Evolutionary conservation across 2,113 vertebrate genomes (phyloP).

Genomic region (Hucho hucho): DNA sequence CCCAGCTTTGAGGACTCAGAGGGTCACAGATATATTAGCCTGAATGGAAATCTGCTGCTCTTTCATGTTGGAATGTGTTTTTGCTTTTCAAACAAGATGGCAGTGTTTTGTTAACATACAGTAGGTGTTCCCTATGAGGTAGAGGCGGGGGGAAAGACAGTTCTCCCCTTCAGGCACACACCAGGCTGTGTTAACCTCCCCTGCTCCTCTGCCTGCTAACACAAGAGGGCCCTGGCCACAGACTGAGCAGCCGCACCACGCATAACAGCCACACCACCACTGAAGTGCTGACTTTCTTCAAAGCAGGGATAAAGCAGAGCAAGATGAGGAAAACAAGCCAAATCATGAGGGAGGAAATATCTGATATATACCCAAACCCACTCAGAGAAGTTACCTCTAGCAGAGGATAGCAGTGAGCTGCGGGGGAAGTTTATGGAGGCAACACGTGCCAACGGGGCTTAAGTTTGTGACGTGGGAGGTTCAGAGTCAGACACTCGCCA

Average conservation of each 20-base stretch:
- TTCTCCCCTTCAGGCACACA: background rate
- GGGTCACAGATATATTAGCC: conserved; percentile 1
- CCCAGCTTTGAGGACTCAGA: background rate
- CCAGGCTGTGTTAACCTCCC: background rate
- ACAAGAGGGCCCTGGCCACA: background rate
- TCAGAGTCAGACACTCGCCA: conserved; percentile 5
- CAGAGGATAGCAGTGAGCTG: conserved; percentile 2
- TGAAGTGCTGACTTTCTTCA: background rate
- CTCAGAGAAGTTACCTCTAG: conserved; percentile 7
- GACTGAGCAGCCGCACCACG: conserved; percentile 2
- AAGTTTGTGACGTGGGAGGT: conserved; percentile 9
- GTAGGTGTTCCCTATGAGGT: background rate
- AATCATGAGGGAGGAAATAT: background rate
- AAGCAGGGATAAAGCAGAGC: background rate
- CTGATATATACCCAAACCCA: background rate
- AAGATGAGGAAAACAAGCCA: background rate
- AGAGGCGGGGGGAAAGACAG: background rate
- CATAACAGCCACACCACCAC: background rate
- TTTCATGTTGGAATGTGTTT: background rate
- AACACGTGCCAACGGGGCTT: background rate
- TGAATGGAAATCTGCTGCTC: conserved; percentile 8
- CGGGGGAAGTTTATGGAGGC: background rate
- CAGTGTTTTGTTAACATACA: background rate
- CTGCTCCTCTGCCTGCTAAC: background rate
- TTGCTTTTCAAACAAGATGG: background rate